A percentile compares a stretch with the other conserved stretches of the same genome.
These are phyloP conservation scores for Sceliomorpha sp. DNA, from an alignment of 2,888 invertebrate species.

Conservation along the genomic window DNA sequence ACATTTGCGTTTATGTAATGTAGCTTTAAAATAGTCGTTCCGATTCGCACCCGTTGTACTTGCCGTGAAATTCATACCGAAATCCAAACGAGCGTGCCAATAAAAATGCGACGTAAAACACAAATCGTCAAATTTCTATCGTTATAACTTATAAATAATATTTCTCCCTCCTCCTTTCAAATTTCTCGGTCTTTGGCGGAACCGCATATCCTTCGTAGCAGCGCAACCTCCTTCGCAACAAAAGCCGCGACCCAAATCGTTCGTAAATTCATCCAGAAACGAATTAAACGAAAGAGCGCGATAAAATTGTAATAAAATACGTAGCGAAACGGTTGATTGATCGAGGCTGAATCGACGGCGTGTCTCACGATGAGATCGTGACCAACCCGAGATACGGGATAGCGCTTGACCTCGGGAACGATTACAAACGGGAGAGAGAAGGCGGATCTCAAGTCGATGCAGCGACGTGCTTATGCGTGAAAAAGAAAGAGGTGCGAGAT, in stretches of 20 bases:
- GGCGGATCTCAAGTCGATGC: constrained; percentile 43
- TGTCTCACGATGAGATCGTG: constrained; percentile 46
- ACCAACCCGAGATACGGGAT: constrained; percentile 40
- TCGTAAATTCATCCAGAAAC: background rate
- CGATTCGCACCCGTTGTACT: too few species aligned
- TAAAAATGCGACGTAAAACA: too few species aligned
- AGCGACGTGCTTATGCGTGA: constrained; percentile 37
- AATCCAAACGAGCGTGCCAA: too few species aligned
- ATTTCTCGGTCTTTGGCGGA: too few species aligned
- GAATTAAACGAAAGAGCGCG: background rate
- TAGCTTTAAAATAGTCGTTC: too few species aligned
- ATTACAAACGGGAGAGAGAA: constrained; percentile 42
- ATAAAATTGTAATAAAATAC: constrained; percentile 7
- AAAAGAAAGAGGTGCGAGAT: constrained; percentile 45
- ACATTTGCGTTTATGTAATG: too few species aligned
- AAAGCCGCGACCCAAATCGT: background rate
- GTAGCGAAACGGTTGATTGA: constrained; percentile 40
- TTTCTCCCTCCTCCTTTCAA: too few species aligned
- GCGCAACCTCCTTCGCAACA: too few species aligned
- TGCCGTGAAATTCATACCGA: too few species aligned
- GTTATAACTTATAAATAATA: too few species aligned
- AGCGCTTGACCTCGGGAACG: constrained; percentile 43
- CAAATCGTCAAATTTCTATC: too few species aligned
- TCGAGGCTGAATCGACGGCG: constrained; percentile 41
- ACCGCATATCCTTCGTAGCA: too few species aligned